These are phyloP conservation scores for Nematopogon swammerdamellus DNA, from an alignment of 2,888 invertebrate genomes.

Conservation along the genomic window DNA sequence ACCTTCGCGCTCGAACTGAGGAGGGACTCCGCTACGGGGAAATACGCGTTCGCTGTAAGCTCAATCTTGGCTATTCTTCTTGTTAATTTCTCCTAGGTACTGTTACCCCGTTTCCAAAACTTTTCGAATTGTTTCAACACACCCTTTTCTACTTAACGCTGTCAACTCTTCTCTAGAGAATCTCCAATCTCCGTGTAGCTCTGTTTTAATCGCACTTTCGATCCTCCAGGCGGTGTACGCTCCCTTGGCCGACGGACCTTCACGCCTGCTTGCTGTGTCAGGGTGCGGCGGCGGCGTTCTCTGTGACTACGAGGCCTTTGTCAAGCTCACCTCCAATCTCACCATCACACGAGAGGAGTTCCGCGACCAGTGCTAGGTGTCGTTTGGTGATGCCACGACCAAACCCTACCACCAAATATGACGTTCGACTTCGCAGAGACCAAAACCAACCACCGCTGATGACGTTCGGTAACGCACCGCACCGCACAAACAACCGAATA, in stretches of 20 bases:
- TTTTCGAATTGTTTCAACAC: too few species aligned
- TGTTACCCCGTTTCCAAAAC: too few species aligned
- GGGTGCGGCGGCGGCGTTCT: constrained; percentile 36
- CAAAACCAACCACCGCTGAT: too few species aligned
- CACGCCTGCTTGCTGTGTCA: constrained; percentile 30
- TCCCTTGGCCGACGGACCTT: constrained; percentile 31
- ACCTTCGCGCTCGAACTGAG: constrained; percentile 55
- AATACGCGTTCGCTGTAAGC: constrained; percentile 45
- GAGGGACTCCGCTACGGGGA: constrained; percentile 17
- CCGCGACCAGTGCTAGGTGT: constrained; percentile 16
- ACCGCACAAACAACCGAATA: too few species aligned
- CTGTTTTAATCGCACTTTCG: background rate
- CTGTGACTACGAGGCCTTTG: constrained; percentile 50
- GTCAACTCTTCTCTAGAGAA: background rate
- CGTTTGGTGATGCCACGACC: too few species aligned
- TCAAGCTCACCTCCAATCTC: constrained; percentile 28
- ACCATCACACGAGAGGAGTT: constrained; percentile 23
- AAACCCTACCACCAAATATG: too few species aligned
- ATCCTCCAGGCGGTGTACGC: constrained; percentile 41
- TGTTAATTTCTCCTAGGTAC: too few species aligned
- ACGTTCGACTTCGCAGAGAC: too few species aligned
- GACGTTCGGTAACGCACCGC: too few species aligned
- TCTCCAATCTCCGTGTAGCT: too few species aligned
- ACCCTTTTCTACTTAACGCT: background rate
- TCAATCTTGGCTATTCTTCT: background rate